Conservation (phyloP, 2,113 vertebrate genomes). For the Indri indri region DNA sequence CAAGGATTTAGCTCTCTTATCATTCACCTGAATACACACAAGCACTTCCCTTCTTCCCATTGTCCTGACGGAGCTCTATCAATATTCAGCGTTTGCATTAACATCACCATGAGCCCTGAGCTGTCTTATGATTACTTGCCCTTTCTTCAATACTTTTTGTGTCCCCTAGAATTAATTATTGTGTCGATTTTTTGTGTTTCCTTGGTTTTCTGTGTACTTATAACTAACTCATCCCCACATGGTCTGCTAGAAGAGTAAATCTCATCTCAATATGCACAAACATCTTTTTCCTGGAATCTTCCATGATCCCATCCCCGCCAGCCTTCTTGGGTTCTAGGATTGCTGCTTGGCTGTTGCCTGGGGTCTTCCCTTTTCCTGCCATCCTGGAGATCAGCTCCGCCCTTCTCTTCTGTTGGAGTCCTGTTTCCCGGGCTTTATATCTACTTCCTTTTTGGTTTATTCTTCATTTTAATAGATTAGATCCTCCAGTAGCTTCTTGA, state of each 20-base stretch:
- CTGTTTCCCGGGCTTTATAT: background rate
- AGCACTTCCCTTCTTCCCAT: background rate
- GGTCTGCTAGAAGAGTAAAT: conserved; percentile 30
- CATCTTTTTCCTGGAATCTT: conserved; percentile 40
- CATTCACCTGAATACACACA: background rate
- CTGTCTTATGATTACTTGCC: background rate
- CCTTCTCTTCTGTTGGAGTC: background rate
- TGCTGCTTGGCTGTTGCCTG: background rate
- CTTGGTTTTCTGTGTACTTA: conserved; percentile 21
- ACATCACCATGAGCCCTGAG: background rate
- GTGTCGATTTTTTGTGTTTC: background rate
- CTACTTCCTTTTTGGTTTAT: background rate
- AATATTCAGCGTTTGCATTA: background rate
- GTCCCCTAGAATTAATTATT: background rate
- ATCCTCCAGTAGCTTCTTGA: background rate
- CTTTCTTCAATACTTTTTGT: conserved; percentile 4
- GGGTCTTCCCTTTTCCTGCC: background rate
- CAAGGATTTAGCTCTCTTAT: background rate
- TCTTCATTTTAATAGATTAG: background rate
- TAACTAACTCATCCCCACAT: background rate
- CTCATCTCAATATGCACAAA: conserved; percentile 20
- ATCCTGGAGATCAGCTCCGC: background rate
- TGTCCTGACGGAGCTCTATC: background rate
- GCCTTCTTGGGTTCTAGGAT: background rate
- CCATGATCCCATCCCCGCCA: background rate